Base-by-base conservation (phyloP, 92 coral and sea anemone species). In the Meandrina meandrites region DNA sequence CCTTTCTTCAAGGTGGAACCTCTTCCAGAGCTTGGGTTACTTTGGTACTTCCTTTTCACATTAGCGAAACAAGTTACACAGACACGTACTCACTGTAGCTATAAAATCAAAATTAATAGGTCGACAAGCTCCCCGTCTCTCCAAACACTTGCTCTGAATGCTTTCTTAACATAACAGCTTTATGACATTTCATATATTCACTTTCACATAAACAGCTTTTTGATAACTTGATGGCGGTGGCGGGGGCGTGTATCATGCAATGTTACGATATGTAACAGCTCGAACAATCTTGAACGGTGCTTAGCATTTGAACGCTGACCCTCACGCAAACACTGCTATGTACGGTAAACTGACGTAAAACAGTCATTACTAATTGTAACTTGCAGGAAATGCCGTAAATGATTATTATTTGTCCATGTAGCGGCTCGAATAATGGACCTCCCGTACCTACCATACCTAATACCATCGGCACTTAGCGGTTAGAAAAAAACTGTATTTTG, bases 401-500 rank as follows among this genome's bases (percentile, higher is more conserved):
- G 45, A 34, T 71, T 11, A 21, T 14, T 37, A 18, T 35, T 73
- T 73, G 27, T 35, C 28, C 50, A 16, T 21, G 5, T 34, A 62
- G 12, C 24, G 64, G 69, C 69, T 64, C 16, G 19, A 31, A 64
- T 64, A 27, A 28, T 73, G 51, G 78, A 73, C 78, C 78, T 73
- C 78, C 34, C 78, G 37, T 35, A 73, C 30, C 37, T 5, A 60
- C 27, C 19, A 0, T 37, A 36, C 78, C 48, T 36, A 73, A 73
- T 73, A 18, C 78, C 28, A 19, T 73, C 78, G 78, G 37, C 78
- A 73, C 78, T 73, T 40, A 40, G 27, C 28, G 48, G 78, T 73
- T 35, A 34, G 48, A 22, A 1, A 36, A 73, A 18, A 34, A 37
- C 19, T 73, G 45, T 73, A 73, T 36, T 19, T 15, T 73, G 78